A percentile compares a stretch with the other conserved stretches of the same genome.
Conservation (phyloP, 2,113 vertebrate genomes). For the Petroica traversi region DNA sequence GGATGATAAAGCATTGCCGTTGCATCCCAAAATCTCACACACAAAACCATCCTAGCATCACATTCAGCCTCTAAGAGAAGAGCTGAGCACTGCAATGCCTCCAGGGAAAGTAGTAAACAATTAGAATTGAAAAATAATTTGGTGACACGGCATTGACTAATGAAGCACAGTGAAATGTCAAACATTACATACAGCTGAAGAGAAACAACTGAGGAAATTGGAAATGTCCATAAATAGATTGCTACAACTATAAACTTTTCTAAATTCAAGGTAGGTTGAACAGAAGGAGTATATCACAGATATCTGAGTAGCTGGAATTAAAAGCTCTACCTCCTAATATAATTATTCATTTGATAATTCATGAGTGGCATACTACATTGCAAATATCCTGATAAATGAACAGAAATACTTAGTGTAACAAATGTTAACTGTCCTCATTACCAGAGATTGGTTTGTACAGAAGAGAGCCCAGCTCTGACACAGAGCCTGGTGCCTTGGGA, state of each 20-base stretch:
- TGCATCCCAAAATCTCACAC: background rate
- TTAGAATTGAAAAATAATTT: background rate
- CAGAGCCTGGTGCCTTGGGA: background rate
- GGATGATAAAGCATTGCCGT: background rate
- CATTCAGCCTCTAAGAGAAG: background rate
- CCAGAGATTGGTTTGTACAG: background rate
- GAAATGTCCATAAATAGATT: background rate
- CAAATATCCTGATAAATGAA: background rate
- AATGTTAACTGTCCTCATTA: background rate
- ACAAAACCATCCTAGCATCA: background rate
- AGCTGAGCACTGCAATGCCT: background rate
- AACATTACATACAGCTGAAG: background rate
- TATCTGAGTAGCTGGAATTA: background rate
- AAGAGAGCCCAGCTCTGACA: background rate
- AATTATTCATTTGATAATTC: background rate
- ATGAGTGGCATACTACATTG: background rate
- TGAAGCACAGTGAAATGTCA: background rate
- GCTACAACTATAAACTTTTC: background rate
- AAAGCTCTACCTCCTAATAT: background rate
- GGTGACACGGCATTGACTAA: background rate
- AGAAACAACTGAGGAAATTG: background rate
- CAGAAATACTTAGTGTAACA: background rate
- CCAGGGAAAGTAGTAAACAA: background rate
- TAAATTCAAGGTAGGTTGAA: background rate
- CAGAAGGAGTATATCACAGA: fast-evolving